A percentile compares a stretch with the other conserved stretches of the same genome.
These are phyloP conservation scores for Drosophila villosipedis DNA, from an alignment of 2,888 invertebrate species.

Conservation along the genomic window DNA sequence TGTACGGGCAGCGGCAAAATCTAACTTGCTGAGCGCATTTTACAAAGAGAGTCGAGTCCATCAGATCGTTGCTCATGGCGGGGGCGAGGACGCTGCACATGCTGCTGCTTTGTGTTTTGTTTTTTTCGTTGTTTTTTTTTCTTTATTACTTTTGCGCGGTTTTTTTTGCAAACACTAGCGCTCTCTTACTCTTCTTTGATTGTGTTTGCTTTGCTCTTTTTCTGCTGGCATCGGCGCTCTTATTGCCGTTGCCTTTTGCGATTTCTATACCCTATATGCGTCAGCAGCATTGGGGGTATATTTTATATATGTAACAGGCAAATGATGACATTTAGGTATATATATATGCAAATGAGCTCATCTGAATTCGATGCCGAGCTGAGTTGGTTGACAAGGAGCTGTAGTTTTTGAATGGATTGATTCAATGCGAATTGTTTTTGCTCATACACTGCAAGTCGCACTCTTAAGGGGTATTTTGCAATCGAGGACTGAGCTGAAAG, in stretches of 20 bases:
- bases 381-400: neutral
- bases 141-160: constrained; percentile 37
- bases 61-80: constrained; percentile 43
- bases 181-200: constrained; percentile 44
- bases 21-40: constrained; percentile 76
- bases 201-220: constrained; percentile 45
- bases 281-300: constrained; percentile 8
- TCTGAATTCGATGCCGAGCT: neutral
- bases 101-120: constrained; percentile 19
- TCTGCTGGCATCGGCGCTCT: constrained; percentile 34
- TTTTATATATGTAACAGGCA: neutral
- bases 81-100: constrained; percentile 55
- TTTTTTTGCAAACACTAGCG: constrained; percentile 52
- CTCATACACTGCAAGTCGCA: neutral
- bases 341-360: constrained; percentile 3
- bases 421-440: neutral
- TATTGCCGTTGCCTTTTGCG: constrained; percentile 55
- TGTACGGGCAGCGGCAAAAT: constrained; percentile 58
- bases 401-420: neutral
- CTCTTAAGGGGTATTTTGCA: constrained; percentile 33
- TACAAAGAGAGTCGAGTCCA: constrained; percentile 57
- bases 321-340: neutral
- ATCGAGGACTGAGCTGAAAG: constrained; percentile 19
- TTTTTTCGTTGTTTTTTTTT: constrained; percentile 33
- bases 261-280: constrained; percentile 46